phyloP scores from a whole-genome alignment of 2,797 vertebrate species.

The Schizopygopsis pylzovi region DNA sequence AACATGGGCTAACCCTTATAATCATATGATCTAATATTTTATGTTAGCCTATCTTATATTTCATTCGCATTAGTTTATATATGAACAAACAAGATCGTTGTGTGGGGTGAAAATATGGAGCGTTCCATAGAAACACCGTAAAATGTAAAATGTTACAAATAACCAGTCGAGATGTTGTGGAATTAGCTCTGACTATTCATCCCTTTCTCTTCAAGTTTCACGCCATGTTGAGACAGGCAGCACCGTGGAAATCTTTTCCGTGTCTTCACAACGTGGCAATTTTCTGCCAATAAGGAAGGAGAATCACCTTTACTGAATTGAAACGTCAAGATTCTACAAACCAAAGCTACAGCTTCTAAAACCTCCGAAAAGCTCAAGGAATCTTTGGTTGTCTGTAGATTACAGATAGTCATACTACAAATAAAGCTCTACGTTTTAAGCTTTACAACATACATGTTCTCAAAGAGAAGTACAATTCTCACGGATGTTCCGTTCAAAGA shows the following conservation, averaged over 20 bases:
- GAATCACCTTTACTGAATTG: constrained; percentile 19
- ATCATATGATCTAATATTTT: not conserved
- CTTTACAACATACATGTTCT: constrained; percentile 25
- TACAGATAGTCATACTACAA: constrained; percentile 11
- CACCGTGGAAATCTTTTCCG: constrained; percentile 78
- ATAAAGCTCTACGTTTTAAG: constrained; percentile 17
- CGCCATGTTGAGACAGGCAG: constrained; percentile 73
- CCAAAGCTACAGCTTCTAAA: not conserved
- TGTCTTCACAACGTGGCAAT: constrained; percentile 78
- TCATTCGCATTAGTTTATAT: not conserved
- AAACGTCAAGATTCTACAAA: constrained; percentile 25
- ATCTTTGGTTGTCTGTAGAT: not conserved
- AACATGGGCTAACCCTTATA: not conserved
- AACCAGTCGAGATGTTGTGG: constrained; percentile 54
- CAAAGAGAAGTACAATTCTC: constrained; percentile 37
- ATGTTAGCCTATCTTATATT: not conserved
- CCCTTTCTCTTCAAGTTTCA: constrained; percentile 78
- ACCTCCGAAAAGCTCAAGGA: not conserved
- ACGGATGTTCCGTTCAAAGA: constrained; percentile 59
- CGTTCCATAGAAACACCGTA: constrained; percentile 69
- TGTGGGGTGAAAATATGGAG: constrained; percentile 66
- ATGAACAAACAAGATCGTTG: constrained; percentile 36
- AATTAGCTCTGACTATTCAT: constrained; percentile 69
- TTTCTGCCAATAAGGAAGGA: constrained; percentile 74
- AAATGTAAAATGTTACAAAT: constrained; percentile 64